phyloP scores from a whole-genome alignment of 2,113 vertebrate species.

The Varanus salvator region DNA sequence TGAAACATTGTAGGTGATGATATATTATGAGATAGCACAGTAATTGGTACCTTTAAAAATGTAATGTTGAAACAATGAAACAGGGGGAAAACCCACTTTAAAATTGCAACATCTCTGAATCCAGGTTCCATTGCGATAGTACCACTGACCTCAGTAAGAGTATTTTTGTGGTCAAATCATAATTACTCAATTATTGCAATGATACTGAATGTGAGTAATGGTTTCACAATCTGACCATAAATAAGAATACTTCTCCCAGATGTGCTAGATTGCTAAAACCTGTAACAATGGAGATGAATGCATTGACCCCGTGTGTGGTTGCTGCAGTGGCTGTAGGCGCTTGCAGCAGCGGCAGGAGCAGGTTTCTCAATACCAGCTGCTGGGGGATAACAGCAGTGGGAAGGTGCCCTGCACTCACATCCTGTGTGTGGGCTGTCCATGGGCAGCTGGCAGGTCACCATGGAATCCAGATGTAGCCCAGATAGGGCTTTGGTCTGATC shows the following conservation, averaged over 20 bases:
- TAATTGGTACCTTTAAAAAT: not conserved
- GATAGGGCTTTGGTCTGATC: not conserved
- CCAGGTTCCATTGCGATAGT: not conserved
- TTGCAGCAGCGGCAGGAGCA: not conserved
- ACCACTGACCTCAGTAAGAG: not conserved
- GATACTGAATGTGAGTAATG: not conserved
- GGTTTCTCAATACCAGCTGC: not conserved
- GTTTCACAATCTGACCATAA: not conserved
- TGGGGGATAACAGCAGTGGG: not conserved
- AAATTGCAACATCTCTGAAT: slow-evolving; percentile 38
- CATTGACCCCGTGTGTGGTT: not conserved
- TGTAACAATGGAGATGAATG: not conserved
- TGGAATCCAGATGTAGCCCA: not conserved
- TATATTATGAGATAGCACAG: not conserved
- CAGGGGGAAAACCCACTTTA: slow-evolving; percentile 25
- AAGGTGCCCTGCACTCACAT: not conserved
- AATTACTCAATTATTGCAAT: not conserved
- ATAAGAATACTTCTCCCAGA: not conserved
- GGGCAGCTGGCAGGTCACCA: not conserved
- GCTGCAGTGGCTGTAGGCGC: not conserved
- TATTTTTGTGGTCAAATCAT: slow-evolving; percentile 6
- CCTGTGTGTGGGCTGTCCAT: not conserved
- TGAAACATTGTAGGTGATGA: not conserved
- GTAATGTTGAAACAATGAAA: slow-evolving; percentile 25
- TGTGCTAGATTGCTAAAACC: not conserved